phyloP scores from a whole-genome alignment of 2,888 invertebrate species.

The Nycteola revayana region DNA sequence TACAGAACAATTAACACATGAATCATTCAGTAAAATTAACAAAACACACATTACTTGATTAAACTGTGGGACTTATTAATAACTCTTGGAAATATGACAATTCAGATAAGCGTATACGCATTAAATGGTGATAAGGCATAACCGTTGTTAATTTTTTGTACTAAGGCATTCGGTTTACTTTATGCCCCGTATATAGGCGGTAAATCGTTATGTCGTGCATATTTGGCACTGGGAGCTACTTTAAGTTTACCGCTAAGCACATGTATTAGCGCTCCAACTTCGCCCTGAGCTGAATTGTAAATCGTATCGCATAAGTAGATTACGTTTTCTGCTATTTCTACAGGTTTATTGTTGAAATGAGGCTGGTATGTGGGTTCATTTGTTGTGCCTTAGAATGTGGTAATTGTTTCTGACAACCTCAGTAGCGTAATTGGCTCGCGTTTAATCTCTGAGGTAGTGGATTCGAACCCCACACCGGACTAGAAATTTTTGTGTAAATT shows the following conservation, averaged over 20 bases:
- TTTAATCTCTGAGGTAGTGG: too few relatives aligned
- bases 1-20: too few relatives aligned
- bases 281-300: constrained; percentile 59
- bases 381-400: constrained; percentile 13
- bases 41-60: too few relatives aligned
- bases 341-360: constrained; percentile 26
- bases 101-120: constrained; percentile 31
- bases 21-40: too few relatives aligned
- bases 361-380: constrained; percentile 23
- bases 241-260: constrained; percentile 73
- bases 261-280: constrained; percentile 60
- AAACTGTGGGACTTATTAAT: constrained; percentile 13
- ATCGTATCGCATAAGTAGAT: constrained; percentile 35
- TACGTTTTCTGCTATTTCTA: constrained; percentile 38
- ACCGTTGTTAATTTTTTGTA: constrained; percentile 31
- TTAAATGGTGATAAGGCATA: constrained; percentile 37
- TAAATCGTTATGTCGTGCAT: constrained; percentile 68
- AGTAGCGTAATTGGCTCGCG: too few relatives aligned
- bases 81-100: constrained; percentile 17
- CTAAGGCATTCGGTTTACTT: constrained; percentile 54
- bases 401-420: too few relatives aligned
- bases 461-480: too few relatives aligned
- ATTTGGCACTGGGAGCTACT: constrained; percentile 73
- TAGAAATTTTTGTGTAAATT: too few relatives aligned
- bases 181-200: constrained; percentile 64